phyloP scores from a whole-genome alignment of 2,113 vertebrate genomes.

The Nestor notabilis region DNA sequence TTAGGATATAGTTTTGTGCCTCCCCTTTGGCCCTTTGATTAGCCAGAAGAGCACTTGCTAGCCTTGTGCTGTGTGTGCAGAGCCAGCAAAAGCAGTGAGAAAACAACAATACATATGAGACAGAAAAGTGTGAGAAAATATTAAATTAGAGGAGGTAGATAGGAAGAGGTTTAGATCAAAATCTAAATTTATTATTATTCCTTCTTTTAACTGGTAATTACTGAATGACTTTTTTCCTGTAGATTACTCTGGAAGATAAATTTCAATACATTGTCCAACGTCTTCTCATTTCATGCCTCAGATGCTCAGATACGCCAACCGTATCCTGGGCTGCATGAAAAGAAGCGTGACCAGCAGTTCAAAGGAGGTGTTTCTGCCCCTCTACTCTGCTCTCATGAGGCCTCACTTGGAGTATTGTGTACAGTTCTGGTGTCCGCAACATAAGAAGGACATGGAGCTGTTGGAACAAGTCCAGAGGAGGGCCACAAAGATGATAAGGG shows the following conservation, averaged over 20 bases:
- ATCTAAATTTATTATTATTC: not conserved
- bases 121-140: not conserved
- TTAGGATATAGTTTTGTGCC: not conserved
- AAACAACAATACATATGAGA: not conserved
- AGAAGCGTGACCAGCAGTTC: not conserved
- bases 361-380: not conserved
- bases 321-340: not conserved
- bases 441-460: not conserved
- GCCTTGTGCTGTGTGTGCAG: not conserved
- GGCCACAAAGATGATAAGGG: not conserved
- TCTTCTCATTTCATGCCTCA: not conserved
- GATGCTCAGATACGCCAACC: not conserved
- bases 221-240: not conserved
- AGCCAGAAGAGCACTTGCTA: not conserved
- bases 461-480: not conserved
- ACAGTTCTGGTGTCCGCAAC: not conserved
- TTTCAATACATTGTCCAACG: not conserved
- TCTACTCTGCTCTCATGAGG: not conserved
- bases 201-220: not conserved
- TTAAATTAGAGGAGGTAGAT: not conserved
- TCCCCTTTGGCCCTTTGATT: not conserved
- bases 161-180: not conserved
- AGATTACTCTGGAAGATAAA: not conserved
- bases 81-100: not conserved
- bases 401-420: not conserved